Evolutionary conservation across 2,888 invertebrate species (phyloP), one percentile per base, ranked within the genome.

Genomic region (Nebria brevicollis): DNA sequence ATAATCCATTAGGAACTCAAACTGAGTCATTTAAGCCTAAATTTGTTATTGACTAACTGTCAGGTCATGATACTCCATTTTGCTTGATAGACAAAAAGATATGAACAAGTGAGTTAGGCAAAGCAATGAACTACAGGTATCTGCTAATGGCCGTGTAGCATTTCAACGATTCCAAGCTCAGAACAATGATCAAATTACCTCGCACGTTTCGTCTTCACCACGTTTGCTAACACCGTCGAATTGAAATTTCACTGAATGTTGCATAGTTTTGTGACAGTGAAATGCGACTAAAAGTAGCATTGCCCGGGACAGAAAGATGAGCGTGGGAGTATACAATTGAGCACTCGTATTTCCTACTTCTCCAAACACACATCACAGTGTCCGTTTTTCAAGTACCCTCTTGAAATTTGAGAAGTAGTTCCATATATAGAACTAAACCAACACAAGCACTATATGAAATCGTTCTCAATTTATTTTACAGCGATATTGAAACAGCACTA

Each of bases 161-260:
- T 79, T 79, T 68, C 79, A 42, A 74, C 75, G 42, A 66, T 74
- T 73, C 74, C 64, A 68, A 20, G 34, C 15, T 66, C 5, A 75
- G 66, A 68, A 66, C 75, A 79, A 75, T 75, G 26, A 75, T 79
- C 79, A 75, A 74, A 79, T 79, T 79, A 79, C 75, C 75, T 78
- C 41, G 25, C 41, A 64, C 54, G 11, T 11, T 64, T 15, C 64
- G 15, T 25, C 7, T 8, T 64, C 73, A 11, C 15, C 4, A 26
- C 54, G 54, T 11, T 8, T 54, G 54, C 13, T 20, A 66, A 43
- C 75, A 54, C 54, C 64, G 42, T 20, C 25, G 75, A 79, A 79
- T 79, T 79, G 79, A 79, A 79, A 79, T 79, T 79, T 74, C 75
- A 79, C 41, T n/a, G 20, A 64, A 77, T 13, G 70, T 13, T 41